phyloP scores from a whole-genome alignment of 2,888 invertebrate genomes.

The Himalopsyche tibetana region DNA sequence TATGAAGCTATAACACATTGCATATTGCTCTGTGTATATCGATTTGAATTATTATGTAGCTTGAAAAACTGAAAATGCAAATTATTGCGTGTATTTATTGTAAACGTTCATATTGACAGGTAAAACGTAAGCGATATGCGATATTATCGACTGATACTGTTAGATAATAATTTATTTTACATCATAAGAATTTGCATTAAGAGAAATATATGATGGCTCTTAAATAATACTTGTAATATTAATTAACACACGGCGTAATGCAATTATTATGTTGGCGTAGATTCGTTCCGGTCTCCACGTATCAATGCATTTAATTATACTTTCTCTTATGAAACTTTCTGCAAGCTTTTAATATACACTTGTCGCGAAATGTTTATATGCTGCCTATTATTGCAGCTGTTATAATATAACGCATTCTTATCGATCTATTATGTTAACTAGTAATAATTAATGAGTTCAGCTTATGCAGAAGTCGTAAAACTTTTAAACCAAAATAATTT shows the following conservation, averaged over 20 bases:
- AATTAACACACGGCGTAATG: conserved; percentile 1
- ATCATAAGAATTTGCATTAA: neutral
- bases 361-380: neutral
- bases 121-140: conserved; percentile 26
- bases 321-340: conserved; percentile 5
- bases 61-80: neutral
- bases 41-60: conserved; percentile 12
- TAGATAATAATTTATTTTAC: conserved; percentile 20
- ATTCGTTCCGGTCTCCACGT: conserved; percentile 18
- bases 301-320: conserved; percentile 23
- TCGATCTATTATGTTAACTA: no score
- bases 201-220: conserved; percentile 23
- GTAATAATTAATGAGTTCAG: no score
- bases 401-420: no score
- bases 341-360: neutral
- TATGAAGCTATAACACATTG: neutral
- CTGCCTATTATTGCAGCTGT: no score
- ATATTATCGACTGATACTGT: conserved; percentile 5
- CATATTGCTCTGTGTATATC: neutral
- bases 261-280: conserved; percentile 22
- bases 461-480: no score
- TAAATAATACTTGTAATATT: conserved; percentile 12
- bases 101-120: conserved; percentile 2
- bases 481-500: no score
- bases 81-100: conserved; percentile 36